A percentile compares a stretch with the other conserved stretches of the same genome.
These are phyloP conservation scores for Sphecodes monilicornis DNA, from an alignment of 2,888 invertebrate species.

Conservation along the genomic window DNA sequence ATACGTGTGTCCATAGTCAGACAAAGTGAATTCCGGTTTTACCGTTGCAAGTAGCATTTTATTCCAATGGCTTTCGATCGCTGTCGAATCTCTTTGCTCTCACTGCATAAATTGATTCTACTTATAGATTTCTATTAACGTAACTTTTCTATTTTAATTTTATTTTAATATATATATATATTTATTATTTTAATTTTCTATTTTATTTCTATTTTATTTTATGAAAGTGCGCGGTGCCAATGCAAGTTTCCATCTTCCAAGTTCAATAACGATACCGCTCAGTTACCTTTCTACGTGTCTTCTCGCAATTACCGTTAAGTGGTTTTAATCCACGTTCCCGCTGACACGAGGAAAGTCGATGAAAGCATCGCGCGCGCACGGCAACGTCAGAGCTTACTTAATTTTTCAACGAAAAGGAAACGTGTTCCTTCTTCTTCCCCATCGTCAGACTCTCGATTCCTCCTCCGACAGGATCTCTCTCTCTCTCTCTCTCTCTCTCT, in stretches of 20 bases:
- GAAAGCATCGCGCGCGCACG: background rate
- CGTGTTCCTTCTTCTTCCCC: background rate
- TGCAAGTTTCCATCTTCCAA: background rate
- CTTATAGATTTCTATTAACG: background rate
- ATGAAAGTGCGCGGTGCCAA: background rate
- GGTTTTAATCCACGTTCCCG: constrained; percentile 25
- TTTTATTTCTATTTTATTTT: background rate
- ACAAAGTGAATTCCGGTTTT: constrained; percentile 18
- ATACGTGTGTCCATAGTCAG: constrained; percentile 18
- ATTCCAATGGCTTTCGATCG: background rate
- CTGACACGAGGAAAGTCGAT: constrained; percentile 18
- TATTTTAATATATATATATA: background rate
- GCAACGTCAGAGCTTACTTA: constrained; percentile 20
- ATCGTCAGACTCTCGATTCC: background rate
- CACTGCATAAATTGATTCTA: background rate
- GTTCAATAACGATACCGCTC: background rate
- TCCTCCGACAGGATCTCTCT: background rate
- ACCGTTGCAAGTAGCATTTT: background rate
- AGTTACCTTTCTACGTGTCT: background rate
- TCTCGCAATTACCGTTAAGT: constrained; percentile 29
- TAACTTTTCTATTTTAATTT: background rate
- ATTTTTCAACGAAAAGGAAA: constrained; percentile 33
- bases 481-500: too few relatives aligned
- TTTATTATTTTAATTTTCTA: too few relatives aligned
- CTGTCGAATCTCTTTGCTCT: background rate